Conservation (phyloP, 2,113 vertebrate species). For the Macaca mulatta region DNA sequence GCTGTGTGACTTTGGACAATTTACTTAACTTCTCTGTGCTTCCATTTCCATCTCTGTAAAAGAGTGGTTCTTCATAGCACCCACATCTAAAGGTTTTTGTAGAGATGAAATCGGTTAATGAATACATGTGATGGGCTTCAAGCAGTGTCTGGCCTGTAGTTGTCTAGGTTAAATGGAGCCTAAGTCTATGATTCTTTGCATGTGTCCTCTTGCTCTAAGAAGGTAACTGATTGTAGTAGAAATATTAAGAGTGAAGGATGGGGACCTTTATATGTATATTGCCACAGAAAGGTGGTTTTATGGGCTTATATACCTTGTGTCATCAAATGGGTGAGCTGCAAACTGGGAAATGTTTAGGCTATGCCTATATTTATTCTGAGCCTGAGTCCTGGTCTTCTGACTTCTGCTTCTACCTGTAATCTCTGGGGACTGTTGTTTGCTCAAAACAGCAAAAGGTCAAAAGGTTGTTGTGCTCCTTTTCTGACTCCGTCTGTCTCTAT, state of each 20-base stretch:
- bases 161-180: neutral
- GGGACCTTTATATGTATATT: neutral
- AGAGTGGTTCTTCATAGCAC: neutral
- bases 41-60: neutral
- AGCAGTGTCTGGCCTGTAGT: neutral
- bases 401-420: neutral
- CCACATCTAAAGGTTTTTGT: neutral
- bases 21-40: neutral
- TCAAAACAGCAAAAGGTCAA: neutral
- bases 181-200: neutral
- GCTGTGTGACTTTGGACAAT: neutral
- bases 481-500: neutral
- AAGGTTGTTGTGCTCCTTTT: neutral
- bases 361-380: neutral
- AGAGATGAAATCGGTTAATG: neutral
- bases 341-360: neutral
- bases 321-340: neutral
- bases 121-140: neutral
- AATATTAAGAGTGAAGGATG: neutral
- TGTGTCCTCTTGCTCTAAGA: neutral
- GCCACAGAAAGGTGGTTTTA: neutral
- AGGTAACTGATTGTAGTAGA: neutral
- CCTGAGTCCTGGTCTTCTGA: neutral
- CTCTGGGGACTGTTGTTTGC: neutral
- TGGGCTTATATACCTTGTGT: neutral